A percentile compares a stretch with the other conserved stretches of the same genome.
phyloP scores from a whole-genome alignment of 2,797 vertebrate genomes.

The Notoglanidium macrostoma region DNA sequence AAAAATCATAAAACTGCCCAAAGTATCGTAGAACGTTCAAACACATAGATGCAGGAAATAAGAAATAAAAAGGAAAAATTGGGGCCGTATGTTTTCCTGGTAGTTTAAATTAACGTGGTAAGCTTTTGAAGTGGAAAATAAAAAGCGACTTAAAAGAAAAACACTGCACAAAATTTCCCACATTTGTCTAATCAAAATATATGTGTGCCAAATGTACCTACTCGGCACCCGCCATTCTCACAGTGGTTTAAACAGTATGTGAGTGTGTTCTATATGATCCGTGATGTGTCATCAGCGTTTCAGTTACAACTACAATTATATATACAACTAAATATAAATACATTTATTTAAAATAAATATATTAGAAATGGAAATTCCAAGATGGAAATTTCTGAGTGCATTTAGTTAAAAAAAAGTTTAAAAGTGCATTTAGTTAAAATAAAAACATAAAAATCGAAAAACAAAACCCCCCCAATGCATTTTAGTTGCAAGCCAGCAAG shows the following conservation, averaged over 20 bases:
- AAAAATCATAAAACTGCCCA: not conserved
- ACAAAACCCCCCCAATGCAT: not conserved
- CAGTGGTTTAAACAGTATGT: not conserved
- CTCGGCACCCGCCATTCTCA: not conserved
- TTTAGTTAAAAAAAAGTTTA: not conserved
- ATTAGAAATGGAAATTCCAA: not conserved
- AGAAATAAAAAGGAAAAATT: not conserved
- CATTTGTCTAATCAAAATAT: not conserved
- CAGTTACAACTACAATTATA: not conserved
- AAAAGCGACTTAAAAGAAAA: constrained; percentile 20
- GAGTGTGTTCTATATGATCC: not conserved
- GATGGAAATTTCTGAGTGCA: not conserved
- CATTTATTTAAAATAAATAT: not conserved
- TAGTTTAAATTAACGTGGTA: not conserved
- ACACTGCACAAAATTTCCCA: not conserved
- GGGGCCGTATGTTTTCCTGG: not conserved
- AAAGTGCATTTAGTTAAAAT: not conserved
- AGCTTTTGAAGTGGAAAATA: constrained; percentile 13
- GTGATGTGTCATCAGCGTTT: not conserved
- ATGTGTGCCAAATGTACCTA: not conserved
- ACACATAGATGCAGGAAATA: not conserved
- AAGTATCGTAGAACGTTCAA: not conserved
- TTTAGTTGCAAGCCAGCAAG: not conserved
- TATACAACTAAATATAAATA: not conserved
- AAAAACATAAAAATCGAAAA: not conserved